Evolutionary conservation across 2,113 vertebrate species (phyloP).

Genomic region (Sminthopsis crassicaudata): DNA sequence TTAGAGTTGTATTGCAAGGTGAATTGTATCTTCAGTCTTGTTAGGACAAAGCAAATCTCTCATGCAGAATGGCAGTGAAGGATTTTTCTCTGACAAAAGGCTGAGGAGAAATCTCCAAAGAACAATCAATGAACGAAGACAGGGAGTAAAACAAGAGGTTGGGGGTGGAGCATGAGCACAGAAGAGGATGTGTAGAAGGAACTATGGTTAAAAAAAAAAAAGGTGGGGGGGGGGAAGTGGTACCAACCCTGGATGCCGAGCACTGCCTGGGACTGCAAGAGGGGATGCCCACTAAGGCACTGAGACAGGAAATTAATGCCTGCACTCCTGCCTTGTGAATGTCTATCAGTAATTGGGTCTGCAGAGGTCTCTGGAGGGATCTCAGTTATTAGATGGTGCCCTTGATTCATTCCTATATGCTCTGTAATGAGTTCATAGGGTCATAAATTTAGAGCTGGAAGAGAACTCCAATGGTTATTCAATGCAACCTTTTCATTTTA

Average conservation of each 20-base stretch:
- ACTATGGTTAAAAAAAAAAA: neutral
- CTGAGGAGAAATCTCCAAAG: neutral
- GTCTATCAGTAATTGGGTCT: neutral
- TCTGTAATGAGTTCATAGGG: neutral
- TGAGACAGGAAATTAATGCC: neutral
- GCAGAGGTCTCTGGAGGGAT: neutral
- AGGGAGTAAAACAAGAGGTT: neutral
- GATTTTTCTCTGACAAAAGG: conserved; percentile 6
- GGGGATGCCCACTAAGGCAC: neutral
- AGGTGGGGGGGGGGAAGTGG: too few relatives aligned
- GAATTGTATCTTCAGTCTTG: neutral
- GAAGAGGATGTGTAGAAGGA: neutral
- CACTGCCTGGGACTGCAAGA: neutral
- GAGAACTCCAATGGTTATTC: neutral
- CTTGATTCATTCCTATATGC: neutral
- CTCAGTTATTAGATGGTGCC: neutral
- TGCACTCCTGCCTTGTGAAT: neutral
- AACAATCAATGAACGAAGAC: neutral
- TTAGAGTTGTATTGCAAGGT: neutral
- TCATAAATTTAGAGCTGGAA: neutral
- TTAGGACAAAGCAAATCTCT: neutral
- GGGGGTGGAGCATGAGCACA: neutral
- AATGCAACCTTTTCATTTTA: neutral
- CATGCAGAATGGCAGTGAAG: neutral
- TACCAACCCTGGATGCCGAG: too few relatives aligned